phyloP scores from a whole-genome alignment of 2,888 invertebrate species.

The Netelia virgata region DNA sequence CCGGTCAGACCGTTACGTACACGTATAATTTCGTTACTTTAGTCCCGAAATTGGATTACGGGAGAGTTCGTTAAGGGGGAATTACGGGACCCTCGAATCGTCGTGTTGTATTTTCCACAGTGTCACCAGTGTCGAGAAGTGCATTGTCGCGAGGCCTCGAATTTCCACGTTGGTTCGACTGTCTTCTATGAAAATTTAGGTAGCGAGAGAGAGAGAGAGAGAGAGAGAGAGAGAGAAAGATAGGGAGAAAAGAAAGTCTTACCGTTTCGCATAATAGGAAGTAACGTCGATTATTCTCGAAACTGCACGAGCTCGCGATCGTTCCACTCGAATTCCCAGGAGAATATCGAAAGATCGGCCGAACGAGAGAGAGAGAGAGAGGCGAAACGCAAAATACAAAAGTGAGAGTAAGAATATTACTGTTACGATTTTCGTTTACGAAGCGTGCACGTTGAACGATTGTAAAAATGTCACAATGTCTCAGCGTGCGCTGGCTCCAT shows the following conservation, averaged over 20 bases:
- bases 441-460: slow-evolving; percentile 16
- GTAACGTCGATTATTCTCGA: slow-evolving; percentile 47
- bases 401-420: slow-evolving; percentile 14
- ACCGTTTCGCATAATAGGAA: slow-evolving; percentile 20
- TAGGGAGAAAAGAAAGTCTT: slow-evolving; percentile 1
- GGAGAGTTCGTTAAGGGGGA: slow-evolving; percentile 78
- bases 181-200: neutral
- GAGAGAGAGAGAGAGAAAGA: neutral
- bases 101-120: slow-evolving; percentile 36
- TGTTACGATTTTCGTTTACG: slow-evolving; percentile 26
- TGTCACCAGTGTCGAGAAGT: neutral
- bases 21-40: slow-evolving; percentile 79
- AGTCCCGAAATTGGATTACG: slow-evolving; percentile 81
- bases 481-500: slow-evolving; percentile 68
- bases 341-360: slow-evolving; percentile 19
- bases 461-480: slow-evolving; percentile 67
- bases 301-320: slow-evolving; percentile 46
- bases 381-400: slow-evolving; percentile 16
- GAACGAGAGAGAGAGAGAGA: slow-evolving; percentile 4
- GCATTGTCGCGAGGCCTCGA: slow-evolving; percentile 57
- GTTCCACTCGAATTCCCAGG: slow-evolving; percentile 61
- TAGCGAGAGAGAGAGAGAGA: neutral
- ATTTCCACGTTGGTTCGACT: slow-evolving; percentile 31
- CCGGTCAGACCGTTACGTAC: slow-evolving; percentile 79
- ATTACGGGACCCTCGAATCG: slow-evolving; percentile 68